These are phyloP conservation scores for Pyrocoelia pectoralis DNA, from an alignment of 2,888 invertebrate species.

Conservation along the genomic window DNA sequence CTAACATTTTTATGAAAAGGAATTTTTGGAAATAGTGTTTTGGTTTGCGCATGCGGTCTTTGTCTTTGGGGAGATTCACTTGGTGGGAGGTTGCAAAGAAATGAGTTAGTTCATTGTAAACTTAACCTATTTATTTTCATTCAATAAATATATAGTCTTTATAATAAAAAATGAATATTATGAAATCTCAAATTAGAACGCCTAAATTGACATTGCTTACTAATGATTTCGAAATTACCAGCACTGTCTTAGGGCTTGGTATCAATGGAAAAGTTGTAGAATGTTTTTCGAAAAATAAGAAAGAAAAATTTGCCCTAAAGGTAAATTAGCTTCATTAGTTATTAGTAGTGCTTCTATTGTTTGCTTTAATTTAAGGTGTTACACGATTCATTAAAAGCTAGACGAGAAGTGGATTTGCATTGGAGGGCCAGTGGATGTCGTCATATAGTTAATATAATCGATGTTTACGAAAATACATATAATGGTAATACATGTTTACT, in stretches of 20 bases:
- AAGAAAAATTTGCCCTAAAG: slow-evolving; percentile 90
- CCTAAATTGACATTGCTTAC: slow-evolving; percentile 85
- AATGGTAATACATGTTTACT: slow-evolving; percentile 90
- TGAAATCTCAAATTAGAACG: slow-evolving; percentile 52
- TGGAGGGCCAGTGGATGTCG: slow-evolving; percentile 91
- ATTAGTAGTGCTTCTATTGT: background rate
- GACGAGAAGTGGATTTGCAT: slow-evolving; percentile 95
- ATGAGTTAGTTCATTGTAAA: slow-evolving; percentile 12
- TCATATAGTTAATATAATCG: slow-evolving; percentile 90
- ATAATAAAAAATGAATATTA: slow-evolving; percentile 37
- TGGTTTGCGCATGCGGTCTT: too few species aligned
- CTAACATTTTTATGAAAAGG: too few species aligned
- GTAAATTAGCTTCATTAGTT: slow-evolving; percentile 60
- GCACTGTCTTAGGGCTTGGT: slow-evolving; percentile 92
- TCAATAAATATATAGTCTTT: background rate
- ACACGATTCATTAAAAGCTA: slow-evolving; percentile 90
- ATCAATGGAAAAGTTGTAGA: slow-evolving; percentile 99
- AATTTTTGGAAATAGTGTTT: too few species aligned
- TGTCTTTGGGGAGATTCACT: too few species aligned
- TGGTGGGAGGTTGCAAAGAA: too few species aligned
- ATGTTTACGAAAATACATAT: slow-evolving; percentile 98
- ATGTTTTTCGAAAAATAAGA: slow-evolving; percentile 80
- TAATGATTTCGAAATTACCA: slow-evolving; percentile 92
- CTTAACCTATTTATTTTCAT: slow-evolving; percentile 19
- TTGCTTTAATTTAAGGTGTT: slow-evolving; percentile 68